phyloP scores from a whole-genome alignment of 2,113 vertebrate genomes.

The Nannobrachium achirus region DNA sequence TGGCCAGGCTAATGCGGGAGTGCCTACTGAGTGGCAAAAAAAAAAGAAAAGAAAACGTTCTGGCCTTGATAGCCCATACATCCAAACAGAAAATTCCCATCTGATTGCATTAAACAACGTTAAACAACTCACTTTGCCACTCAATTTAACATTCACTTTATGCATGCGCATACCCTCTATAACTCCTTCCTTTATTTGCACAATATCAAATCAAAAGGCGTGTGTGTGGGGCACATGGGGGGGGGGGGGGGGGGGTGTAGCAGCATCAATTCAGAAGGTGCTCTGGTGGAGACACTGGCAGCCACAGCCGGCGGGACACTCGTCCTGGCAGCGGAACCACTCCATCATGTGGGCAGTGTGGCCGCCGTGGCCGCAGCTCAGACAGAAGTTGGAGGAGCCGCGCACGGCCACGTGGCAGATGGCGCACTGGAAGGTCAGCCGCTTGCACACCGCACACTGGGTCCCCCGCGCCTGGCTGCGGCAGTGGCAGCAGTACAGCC shows the following conservation, averaged over 20 bases:
- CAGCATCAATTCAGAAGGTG: constrained; percentile 86
- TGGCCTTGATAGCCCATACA: no score
- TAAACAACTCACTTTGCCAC: no score
- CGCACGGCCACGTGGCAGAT: constrained; percentile 96
- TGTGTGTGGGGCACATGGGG: no score
- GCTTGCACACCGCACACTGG: constrained; percentile 94
- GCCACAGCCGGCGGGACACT: constrained; percentile 95
- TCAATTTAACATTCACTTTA: no score
- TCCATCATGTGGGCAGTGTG: constrained; percentile 99
- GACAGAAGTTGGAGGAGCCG: constrained; percentile 96
- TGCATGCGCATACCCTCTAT: no score
- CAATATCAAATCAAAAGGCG: no score
- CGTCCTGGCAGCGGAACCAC: constrained; percentile 95
- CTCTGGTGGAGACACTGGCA: constrained; percentile 95
- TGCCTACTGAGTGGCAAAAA: no score
- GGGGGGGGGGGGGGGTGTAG: not conserved
- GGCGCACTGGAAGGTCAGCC: constrained; percentile 95
- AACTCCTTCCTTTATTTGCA: no score
- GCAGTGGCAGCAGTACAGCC: constrained; percentile 91
- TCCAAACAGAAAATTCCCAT: no score
- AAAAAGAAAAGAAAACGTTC: no score
- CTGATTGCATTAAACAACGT: no score
- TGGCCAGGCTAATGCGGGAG: no score
- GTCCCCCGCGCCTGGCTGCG: constrained; percentile 91
- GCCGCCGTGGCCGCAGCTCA: constrained; percentile 94